Base-by-base conservation (phyloP, 2,888 invertebrate species). In the Monochamus alternatus region DNA sequence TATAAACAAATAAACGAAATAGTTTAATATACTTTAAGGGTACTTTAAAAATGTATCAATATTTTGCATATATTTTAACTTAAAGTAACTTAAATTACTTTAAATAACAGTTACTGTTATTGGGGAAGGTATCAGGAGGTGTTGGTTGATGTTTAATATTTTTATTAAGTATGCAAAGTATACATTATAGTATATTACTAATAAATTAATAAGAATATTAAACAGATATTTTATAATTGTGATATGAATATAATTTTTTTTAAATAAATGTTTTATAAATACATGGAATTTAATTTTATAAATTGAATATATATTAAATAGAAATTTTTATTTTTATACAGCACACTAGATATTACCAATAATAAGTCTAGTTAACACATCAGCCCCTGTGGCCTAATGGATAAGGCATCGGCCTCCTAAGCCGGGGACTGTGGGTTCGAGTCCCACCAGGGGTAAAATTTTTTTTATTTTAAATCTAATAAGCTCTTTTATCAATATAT, bases 371-470 rank as follows among this genome's bases (percentile, higher is more conserved):
- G 0, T 3, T 3, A 14, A 8, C 3, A 3, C 9, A 22, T 72
- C 78, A 84, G 94, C 94, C 94, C 94, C 93, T 93, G 93, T 94
- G 93, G 93, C 93, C 93, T 93, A 93, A 93, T 93, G 93, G 93
- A 94, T 94, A 94, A 94, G 93, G 94, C 94, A 93, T 93, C 93
- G 93, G 93, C 93, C 93, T 94, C 94, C 94, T 94, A 94, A 94
- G 93, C 93, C 93, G 93, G 93, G 93, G 94, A 93, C 93, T 93
- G 93, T 93, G 93, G 93, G 94, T 94, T 94, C 94, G 94, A 94
- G 94, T 94, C 94, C 94, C 94, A 94, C 94, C 94, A 94, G 94
- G 94, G 94, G 94, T 94, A 94, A 10, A 68, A 0, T 5, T 65
- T 64, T 75, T 70, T 69, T 68, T 55, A 2, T 7, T 58, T 58